Evolutionary conservation across 2,888 invertebrate genomes (phyloP), one percentile per base, ranked within the genome.

Genomic region (Portevinia maculata): DNA sequence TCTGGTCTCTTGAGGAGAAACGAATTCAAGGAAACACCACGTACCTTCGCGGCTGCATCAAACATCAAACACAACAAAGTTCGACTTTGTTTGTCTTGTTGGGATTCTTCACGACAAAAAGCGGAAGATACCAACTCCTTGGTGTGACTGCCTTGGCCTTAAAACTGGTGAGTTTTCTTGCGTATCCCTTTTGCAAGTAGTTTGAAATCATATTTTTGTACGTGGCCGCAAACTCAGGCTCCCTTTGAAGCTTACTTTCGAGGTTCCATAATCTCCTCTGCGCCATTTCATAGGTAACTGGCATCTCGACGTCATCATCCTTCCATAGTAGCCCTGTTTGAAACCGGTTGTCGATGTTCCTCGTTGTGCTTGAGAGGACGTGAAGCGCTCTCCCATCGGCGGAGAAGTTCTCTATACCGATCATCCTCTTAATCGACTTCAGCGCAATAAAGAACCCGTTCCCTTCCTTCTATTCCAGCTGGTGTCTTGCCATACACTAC

Each of bases 281-380:
- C 7, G 83, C 75, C 60, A 65, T 69, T 6, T 28, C 34, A 28
- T 39, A 74, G 17, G 46, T 52, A 9, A 41, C 8, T 32, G 55
- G 60, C 5, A 57, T 6, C 15, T 64, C 52, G 15, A 69, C 41
- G 1, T 11, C 0, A 13, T 34, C 34, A n/a, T 50, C 28, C 30
- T 57, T 59, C 73, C 79, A 76, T 6, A 79, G 32, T 0, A 79
- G 44, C 1, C 57, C 44, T n/a, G 34, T 3, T 44, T 81, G 69
- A 52, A 70, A 11, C 59, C 55, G 39, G 17, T 41, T 7, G 17
- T 37, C 13, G n/a, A 13, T 37, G 2, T 37, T 6, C 13, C 13
- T 13, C 1, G 44, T 55, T 7, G 57, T 64, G 5, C n/a, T 17
- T 1, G 41, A 13, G 15, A 62, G 39, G 1, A 73, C 17, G 24